Percentiles rank a stretch among this genome's conserved stretches.
These are phyloP conservation scores for Eubasilissa splendida DNA, from an alignment of 2,888 invertebrate species.

Conservation along the genomic window DNA sequence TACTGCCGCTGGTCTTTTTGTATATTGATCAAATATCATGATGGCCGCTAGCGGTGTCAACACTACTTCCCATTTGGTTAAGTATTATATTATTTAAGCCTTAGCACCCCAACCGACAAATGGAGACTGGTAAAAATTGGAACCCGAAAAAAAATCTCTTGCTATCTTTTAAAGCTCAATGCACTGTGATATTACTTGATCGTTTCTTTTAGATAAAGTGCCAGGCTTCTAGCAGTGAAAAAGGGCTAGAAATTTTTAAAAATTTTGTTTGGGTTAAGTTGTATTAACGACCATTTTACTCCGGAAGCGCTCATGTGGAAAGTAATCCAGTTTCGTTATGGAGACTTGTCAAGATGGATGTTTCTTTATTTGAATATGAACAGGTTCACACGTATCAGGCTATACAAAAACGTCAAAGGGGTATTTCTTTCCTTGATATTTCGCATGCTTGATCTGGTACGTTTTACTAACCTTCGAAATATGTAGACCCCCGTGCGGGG, in stretches of 20 bases:
- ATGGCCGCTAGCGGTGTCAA: slow-evolving; percentile 43
- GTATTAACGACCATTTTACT: background rate
- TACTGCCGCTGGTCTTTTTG: slow-evolving; percentile 30
- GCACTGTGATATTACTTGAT: background rate
- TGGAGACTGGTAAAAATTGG: background rate
- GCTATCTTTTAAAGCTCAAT: too few species aligned
- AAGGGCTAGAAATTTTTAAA: background rate
- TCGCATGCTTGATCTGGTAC: background rate
- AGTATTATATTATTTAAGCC: slow-evolving; percentile 5
- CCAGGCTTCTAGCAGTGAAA: background rate
- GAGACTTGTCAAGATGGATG: slow-evolving; percentile 5
- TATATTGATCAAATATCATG: slow-evolving; percentile 50
- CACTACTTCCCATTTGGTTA: slow-evolving; percentile 9
- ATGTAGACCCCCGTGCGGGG: background rate
- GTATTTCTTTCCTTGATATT: background rate
- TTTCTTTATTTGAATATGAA: slow-evolving; percentile 23
- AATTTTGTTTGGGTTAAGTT: background rate
- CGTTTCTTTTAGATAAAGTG: background rate
- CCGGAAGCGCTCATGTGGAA: slow-evolving; percentile 17
- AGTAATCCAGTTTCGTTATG: slow-evolving; percentile 27
- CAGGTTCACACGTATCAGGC: slow-evolving; percentile 5
- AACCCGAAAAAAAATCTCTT: background rate
- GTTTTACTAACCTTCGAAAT: background rate
- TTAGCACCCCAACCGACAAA: background rate
- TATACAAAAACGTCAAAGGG: slow-evolving; percentile 4